These are phyloP conservation scores for Latheticus oryzae DNA, from an alignment of 2,888 invertebrate genomes.

Conservation along the genomic window DNA sequence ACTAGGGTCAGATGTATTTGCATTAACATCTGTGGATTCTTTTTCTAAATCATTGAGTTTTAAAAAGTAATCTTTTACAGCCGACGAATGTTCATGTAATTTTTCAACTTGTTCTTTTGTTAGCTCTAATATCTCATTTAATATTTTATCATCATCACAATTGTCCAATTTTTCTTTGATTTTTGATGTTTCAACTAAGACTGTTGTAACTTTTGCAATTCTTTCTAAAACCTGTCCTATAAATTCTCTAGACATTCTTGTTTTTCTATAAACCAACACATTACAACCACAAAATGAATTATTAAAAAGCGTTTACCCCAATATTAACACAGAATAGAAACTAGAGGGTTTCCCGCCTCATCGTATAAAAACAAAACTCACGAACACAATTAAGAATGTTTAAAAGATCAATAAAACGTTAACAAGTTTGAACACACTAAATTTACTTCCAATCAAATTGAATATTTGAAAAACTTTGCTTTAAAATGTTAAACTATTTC, in stretches of 20 bases:
- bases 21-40: neutral
- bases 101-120: constrained; percentile 46
- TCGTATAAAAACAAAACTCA: constrained; percentile 1
- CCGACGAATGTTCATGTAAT: constrained; percentile 38
- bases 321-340: neutral
- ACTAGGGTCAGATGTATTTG: too few species aligned
- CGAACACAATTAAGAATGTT: neutral
- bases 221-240: constrained; percentile 18
- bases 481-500: too few species aligned
- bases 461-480: too few species aligned
- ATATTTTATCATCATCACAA: neutral
- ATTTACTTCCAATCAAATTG: too few species aligned
- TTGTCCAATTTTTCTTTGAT: constrained; percentile 27
- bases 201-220: constrained; percentile 22
- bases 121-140: constrained; percentile 40
- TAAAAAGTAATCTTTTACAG: constrained; percentile 45
- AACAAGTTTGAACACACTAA: too few species aligned
- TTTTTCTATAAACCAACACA: too few species aligned
- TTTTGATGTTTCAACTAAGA: constrained; percentile 30
- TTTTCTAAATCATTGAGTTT: constrained; percentile 31
- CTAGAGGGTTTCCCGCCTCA: constrained; percentile 13
- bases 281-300: constrained; percentile 9
- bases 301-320: constrained; percentile 9
- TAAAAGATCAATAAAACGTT: neutral
- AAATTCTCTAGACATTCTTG: constrained; percentile 27